Evolutionary conservation across 2,113 vertebrate genomes (phyloP), one percentile per base, ranked within the genome.

Genomic region (Corythornis cristatus): DNA sequence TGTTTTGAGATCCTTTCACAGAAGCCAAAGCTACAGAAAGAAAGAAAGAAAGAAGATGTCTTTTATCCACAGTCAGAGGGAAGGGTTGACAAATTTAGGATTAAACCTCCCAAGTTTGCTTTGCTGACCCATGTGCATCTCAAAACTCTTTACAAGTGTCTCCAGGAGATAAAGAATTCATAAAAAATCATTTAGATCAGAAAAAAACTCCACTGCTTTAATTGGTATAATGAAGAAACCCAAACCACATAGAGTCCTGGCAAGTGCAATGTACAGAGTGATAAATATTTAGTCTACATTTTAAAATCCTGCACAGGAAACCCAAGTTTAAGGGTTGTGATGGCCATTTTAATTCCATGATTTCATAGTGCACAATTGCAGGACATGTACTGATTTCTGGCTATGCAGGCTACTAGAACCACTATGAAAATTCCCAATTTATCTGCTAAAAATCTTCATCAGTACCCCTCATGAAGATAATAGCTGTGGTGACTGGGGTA

Each of bases 1-100:
- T 87, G n/a, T 86, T 95, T 74, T 77, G 79, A 90, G 65, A 64
- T 56, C 29, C 13, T 88, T 71, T 93, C 26, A 80, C 40, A 57
- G 88, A 90, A 83, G 77, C 25, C 4, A 4, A 85, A 92, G 45
- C 62, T 91, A 72, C 8, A 8, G 35, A 46, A 74, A 14, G 11
- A 71, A 25, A 14, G 11, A 71, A 25, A 15, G 45, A 89, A 37
- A 14, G 4, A 78, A 35, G 61, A 2, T 37, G 4, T 83, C 15
- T 77, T 73, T 83, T 86, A 81, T 83, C n/a, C 19, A 11, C 10
- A 60, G 22, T 77, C 48, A 56, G 68, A 62, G 42, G 56, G 13
- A 73, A 71, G 25, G 62, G 28, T 64, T 83, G 29, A 54, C 56
- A 60, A 81, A 94, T 21, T n/a, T 71, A 43, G 57, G 73, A 83